Conservation (phyloP, 2,888 invertebrate species). For the Prosopocoilus inquinatus region DNA sequence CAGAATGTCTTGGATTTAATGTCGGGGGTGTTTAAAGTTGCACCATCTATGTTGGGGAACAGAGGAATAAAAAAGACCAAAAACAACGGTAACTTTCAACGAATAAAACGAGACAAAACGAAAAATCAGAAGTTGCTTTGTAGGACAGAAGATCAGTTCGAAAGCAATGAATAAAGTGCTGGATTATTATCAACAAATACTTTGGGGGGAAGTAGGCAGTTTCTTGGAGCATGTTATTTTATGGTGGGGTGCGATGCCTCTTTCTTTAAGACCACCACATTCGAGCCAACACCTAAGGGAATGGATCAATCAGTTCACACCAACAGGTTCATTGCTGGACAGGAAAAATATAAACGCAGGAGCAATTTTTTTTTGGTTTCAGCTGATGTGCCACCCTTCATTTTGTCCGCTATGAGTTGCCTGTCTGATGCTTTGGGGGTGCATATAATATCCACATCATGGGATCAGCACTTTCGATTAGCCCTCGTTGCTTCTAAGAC, state of each 20-base stretch:
- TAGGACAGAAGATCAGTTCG: conserved; percentile 61
- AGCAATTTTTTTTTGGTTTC: conserved; percentile 23
- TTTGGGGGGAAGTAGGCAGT: conserved; percentile 81
- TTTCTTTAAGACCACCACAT: conserved; percentile 64
- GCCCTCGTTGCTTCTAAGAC: conserved; percentile 54
- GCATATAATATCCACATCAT: conserved; percentile 75
- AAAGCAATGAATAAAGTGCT: conserved; percentile 63
- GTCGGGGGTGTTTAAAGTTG: conserved; percentile 58
- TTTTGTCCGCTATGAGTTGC: conserved; percentile 69
- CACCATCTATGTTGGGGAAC: conserved; percentile 60
- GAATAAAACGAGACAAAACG: background rate
- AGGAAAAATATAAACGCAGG: background rate
- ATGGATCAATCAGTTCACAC: conserved; percentile 62
- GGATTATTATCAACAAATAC: conserved; percentile 69
- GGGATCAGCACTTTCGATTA: conserved; percentile 68
- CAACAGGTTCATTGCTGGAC: conserved; percentile 50
- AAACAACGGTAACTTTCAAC: conserved; percentile 36
- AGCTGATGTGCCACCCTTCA: conserved; percentile 65
- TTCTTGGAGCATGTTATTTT: conserved; percentile 77
- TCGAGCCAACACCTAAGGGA: conserved; percentile 65
- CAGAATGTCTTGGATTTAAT: conserved; percentile 64
- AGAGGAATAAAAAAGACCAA: conserved; percentile 61
- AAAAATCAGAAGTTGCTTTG: background rate
- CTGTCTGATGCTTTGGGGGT: conserved; percentile 76
- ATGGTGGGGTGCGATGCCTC: conserved; percentile 78